Conservation (phyloP, 2,797 vertebrate genomes). For the Crocodylus rhombifer region DNA sequence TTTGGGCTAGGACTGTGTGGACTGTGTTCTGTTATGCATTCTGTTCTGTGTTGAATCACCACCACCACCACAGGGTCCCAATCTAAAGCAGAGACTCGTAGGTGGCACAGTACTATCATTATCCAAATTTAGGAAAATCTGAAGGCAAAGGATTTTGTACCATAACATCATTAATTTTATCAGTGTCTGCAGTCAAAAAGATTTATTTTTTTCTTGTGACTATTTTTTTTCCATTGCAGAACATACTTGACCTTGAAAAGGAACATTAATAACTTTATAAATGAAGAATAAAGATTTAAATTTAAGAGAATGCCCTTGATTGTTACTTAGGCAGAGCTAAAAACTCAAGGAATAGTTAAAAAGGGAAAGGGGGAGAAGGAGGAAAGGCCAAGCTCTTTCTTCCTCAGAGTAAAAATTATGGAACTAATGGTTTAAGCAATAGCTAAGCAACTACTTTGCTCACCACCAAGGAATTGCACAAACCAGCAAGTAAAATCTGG, state of each 20-base stretch:
- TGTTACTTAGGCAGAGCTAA: background rate
- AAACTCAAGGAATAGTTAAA: background rate
- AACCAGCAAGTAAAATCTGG: background rate
- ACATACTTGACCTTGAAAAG: background rate
- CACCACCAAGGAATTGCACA: slow-evolving; percentile 20
- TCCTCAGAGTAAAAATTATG: background rate
- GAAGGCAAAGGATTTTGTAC: background rate
- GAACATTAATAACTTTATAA: slow-evolving; percentile 22
- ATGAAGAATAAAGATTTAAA: background rate
- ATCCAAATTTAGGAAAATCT: background rate
- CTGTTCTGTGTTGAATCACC: background rate
- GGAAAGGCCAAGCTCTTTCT: background rate
- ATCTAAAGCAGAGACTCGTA: background rate
- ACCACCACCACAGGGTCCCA: no score
- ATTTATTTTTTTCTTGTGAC: background rate
- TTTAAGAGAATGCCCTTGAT: background rate
- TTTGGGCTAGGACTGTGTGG: background rate
- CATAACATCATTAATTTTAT: background rate
- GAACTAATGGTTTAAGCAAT: background rate
- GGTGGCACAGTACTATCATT: background rate
- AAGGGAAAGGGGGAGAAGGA: background rate
- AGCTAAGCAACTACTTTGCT: slow-evolving; percentile 4
- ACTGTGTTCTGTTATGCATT: background rate
- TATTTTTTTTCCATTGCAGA: background rate
- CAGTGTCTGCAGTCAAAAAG: background rate